phyloP scores from a whole-genome alignment of 2,888 invertebrate genomes.

The Mechanitis mazaeus region DNA sequence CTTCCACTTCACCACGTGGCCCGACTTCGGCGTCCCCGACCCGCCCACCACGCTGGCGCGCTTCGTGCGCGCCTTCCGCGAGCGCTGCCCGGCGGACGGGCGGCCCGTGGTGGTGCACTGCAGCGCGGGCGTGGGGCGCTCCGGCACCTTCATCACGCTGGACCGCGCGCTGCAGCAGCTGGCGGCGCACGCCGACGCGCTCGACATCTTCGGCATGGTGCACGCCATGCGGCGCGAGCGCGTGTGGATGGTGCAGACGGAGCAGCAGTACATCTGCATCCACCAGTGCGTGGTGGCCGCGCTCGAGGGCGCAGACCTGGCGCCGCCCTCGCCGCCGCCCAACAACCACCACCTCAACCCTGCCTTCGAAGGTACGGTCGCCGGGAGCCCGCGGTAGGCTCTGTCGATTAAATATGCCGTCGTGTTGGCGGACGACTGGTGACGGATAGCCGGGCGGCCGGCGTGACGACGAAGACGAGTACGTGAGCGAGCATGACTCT shows the following conservation, averaged over 20 bases:
- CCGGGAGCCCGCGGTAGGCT: not conserved
- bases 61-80: constrained; percentile 95
- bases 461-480: not conserved
- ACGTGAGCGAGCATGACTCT: constrained; percentile 14
- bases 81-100: constrained; percentile 91
- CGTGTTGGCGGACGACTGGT: constrained; percentile 1
- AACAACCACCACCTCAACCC: constrained; percentile 84
- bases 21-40: constrained; percentile 98
- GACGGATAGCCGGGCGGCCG: constrained; percentile 4
- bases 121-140: constrained; percentile 85
- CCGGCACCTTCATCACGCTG: constrained; percentile 97
- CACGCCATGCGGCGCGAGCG: constrained; percentile 97
- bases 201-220: constrained; percentile 98
- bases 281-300: constrained; percentile 98
- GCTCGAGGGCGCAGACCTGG: constrained; percentile 90
- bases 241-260: constrained; percentile 93
- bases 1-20: constrained; percentile 99
- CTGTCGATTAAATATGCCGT: not conserved
- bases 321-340: constrained; percentile 69
- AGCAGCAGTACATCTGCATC: constrained; percentile 99
- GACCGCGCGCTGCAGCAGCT: constrained; percentile 96
- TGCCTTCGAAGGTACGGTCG: constrained; percentile 88
- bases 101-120: constrained; percentile 98
- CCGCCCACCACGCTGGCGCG: constrained; percentile 93
- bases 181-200: constrained; percentile 84